Conservation (phyloP, 2,113 vertebrate species). For the Puntigrus tetrazona region DNA sequence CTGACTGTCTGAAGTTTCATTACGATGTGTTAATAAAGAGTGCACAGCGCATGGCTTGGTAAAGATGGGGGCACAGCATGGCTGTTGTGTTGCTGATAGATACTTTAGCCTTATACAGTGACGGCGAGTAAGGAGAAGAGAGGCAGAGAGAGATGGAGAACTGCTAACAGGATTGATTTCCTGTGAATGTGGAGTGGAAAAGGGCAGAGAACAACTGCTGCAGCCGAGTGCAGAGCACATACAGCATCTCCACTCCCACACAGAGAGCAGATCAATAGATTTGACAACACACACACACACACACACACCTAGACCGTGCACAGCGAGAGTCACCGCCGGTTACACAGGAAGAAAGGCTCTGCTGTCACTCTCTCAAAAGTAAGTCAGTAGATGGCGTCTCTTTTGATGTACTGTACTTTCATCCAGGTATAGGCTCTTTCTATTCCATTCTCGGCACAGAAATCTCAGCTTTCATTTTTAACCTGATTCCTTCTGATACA, state of each 20-base stretch:
- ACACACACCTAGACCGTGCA: conserved; percentile 40
- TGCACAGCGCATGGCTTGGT: not conserved
- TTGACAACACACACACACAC: conserved; percentile 37
- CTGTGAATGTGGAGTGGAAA: conserved; percentile 71
- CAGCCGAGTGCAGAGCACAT: conserved; percentile 63
- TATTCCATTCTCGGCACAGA: not conserved
- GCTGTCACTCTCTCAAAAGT: conserved; percentile 35
- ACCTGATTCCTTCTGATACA: not conserved
- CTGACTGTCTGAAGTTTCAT: conserved; percentile 12
- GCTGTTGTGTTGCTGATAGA: conserved; percentile 7
- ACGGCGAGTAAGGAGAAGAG: conserved; percentile 60
- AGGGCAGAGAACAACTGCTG: conserved; percentile 66
- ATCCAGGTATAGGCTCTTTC: conserved; percentile 17
- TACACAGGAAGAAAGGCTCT: conserved; percentile 42
- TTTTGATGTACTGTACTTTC: conserved; percentile 40
- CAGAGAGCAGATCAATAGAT: conserved; percentile 62
- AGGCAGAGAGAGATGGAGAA: conserved; percentile 62
- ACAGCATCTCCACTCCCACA: conserved; percentile 64
- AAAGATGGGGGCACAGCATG: conserved; percentile 16
- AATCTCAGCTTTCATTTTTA: not conserved
- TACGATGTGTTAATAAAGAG: conserved; percentile 17
- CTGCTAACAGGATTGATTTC: conserved; percentile 79
- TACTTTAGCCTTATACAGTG: conserved; percentile 54
- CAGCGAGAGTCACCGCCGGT: conserved; percentile 39
- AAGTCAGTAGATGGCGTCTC: conserved; percentile 37